Base-by-base conservation (phyloP, 2,888 invertebrate species). In the Dendrolimus pini region DNA sequence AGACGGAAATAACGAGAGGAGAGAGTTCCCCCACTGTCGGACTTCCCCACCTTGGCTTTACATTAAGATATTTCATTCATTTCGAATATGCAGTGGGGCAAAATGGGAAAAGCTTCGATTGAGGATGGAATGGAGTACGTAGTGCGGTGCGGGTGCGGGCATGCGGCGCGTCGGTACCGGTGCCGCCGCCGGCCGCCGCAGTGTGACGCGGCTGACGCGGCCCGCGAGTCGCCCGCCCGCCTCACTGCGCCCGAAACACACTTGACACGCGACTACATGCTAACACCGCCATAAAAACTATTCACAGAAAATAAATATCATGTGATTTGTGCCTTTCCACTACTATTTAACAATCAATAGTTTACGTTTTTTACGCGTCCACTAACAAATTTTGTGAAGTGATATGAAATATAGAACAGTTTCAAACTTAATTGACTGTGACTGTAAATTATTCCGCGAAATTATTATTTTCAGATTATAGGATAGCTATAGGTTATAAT, bases 171-270 rank as follows among this genome's bases (percentile, higher is more conserved):
- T 59, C 59, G 64, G 62, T 61, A 60, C 73, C 55, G 73, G 59
- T 67, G 65, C 67, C 69, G 69, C 69, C 62, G 71, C 66, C 70
- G 65, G 63, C 64, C 63, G 66, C 68, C 82, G 74, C 89, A 88
- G 87, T 88, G 79, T 83, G 85, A 84, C 86, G 86, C 82, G 82
- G 80, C 79, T 83, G 85, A 84, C 86, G 86, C 82, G 82, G 80
- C 79, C 75, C 73, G 78, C 81, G 80, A 75, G 70, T 69, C 80
- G 81, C 81, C 78, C 78, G 80, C 80, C 80, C 81, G 79, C 75
- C 74, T 62, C 75, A 69, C 70, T 71, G 62, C 67, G 65, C 65
- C 70, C 59, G 60, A 56, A 63, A 67, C 64, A 58, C 65, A 59
- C 65, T 60, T 65, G 66, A 68, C 68, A 72, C 72, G 68, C 65